A percentile compares a stretch with the other conserved stretches of the same genome.
phyloP scores from a whole-genome alignment of 2,888 invertebrate species.

The Tetragonula carbonaria region DNA sequence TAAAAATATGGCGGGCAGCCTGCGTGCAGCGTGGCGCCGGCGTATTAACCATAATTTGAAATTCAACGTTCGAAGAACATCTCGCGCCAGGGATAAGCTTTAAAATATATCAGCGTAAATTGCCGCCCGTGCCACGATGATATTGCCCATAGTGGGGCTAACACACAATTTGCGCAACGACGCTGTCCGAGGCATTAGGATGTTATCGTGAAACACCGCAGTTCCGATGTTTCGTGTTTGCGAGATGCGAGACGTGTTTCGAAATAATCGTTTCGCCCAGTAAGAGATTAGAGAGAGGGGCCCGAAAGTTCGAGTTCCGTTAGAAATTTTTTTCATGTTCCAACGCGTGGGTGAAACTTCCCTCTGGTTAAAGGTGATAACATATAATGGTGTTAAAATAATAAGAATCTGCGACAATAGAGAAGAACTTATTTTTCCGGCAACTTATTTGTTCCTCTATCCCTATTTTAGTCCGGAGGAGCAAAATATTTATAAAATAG shows the following conservation, averaged over 20 bases:
- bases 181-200: slow-evolving; percentile 20
- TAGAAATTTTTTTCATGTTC: background rate
- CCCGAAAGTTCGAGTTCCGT: too few species aligned
- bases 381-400: too few species aligned
- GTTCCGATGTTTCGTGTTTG: background rate
- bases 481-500: background rate
- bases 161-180: slow-evolving; percentile 13
- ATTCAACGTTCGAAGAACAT: slow-evolving; percentile 23
- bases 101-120: slow-evolving; percentile 45
- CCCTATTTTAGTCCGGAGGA: background rate
- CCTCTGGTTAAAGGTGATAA: too few species aligned
- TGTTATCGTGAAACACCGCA: slow-evolving; percentile 27
- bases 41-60: slow-evolving; percentile 32
- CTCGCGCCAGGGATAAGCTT: slow-evolving; percentile 21
- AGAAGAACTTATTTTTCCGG: background rate
- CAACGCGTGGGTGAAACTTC: background rate
- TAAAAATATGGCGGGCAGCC: background rate
- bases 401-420: background rate
- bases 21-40: slow-evolving; percentile 14
- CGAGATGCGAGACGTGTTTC: background rate
- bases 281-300: background rate
- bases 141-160: slow-evolving; percentile 23
- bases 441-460: background rate
- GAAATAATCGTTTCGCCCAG: background rate
- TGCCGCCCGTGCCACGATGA: slow-evolving; percentile 14